Evolutionary conservation across 2,888 invertebrate species (phyloP).

Genomic region (Hyposoter didymator): DNA sequence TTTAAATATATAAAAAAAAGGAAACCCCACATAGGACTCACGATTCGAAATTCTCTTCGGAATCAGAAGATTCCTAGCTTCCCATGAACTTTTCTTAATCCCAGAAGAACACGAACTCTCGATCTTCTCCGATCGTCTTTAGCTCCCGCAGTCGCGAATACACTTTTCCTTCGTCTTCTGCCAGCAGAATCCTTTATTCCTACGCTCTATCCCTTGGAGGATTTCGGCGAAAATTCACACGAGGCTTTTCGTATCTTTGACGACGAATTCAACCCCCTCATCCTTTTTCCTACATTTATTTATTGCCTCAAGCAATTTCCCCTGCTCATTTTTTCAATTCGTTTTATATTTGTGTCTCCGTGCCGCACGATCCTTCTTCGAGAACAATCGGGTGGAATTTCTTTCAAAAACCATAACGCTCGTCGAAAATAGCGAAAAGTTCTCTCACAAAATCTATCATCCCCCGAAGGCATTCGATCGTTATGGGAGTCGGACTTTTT

Average conservation of each 20-base stretch:
- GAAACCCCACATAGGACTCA: not conserved
- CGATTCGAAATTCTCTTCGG: not conserved
- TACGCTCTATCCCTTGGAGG: conserved; percentile 65
- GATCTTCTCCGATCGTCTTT: conserved; percentile 47
- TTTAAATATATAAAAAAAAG: not conserved
- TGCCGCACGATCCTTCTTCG: not conserved
- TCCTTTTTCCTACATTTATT: conserved; percentile 62
- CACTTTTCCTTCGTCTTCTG: conserved; percentile 21
- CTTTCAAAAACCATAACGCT: not conserved
- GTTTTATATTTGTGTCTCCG: conserved; percentile 28
- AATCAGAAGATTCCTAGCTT: conserved; percentile 30
- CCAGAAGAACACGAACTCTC: conserved; percentile 46
- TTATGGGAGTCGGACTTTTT: not conserved
- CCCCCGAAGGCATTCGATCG: not conserved
- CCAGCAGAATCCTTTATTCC: conserved; percentile 34
- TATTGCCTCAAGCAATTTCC: conserved; percentile 19
- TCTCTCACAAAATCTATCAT: not conserved
- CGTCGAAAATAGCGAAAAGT: not conserved
- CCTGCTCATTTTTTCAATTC: conserved; percentile 33
- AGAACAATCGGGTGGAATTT: not conserved
- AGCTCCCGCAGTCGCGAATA: conserved; percentile 28
- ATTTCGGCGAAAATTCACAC: conserved; percentile 78
- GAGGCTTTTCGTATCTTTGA: conserved; percentile 75
- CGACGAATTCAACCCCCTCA: conserved; percentile 70
- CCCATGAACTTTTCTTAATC: conserved; percentile 56